Evolutionary conservation across 2,797 vertebrate species (phyloP).

Genomic region (Paramormyrops hopkinsi): DNA sequence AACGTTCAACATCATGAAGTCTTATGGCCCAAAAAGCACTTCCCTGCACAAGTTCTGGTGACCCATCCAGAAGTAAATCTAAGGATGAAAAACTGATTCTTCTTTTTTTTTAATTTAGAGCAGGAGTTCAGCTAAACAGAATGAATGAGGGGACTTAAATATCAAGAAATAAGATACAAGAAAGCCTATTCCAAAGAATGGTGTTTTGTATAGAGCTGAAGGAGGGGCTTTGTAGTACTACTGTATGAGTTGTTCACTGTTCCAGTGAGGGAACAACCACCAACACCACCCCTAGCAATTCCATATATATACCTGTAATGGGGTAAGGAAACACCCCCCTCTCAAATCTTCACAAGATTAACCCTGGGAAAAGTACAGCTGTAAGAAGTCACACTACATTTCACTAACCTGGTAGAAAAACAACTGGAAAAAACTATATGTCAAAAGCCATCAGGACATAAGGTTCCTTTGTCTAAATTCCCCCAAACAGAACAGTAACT

Average conservation of each 20-base stretch:
- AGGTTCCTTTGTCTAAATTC: not conserved
- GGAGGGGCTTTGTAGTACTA: constrained; percentile 7
- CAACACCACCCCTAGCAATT: not conserved
- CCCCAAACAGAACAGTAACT: not conserved
- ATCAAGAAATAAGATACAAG: constrained; percentile 16
- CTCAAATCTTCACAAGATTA: not conserved
- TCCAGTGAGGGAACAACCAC: not conserved
- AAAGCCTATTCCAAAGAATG: not conserved
- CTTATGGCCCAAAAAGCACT: not conserved
- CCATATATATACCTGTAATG: not conserved
- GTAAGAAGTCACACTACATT: not conserved
- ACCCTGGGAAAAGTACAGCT: not conserved
- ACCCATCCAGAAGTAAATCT: not conserved
- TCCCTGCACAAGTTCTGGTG: not conserved
- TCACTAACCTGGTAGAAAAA: not conserved
- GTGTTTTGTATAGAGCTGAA: constrained; percentile 6
- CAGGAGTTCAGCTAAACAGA: not conserved
- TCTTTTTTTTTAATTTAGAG: not conserved
- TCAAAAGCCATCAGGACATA: not conserved
- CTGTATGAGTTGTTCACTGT: not conserved
- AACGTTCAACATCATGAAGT: not conserved
- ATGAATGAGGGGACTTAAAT: not conserved
- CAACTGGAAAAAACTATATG: not conserved
- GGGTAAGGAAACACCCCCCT: not conserved
- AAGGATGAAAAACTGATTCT: not conserved